Evolutionary conservation across 1,140 invertebrate species (phyloP).

Genomic region (Odontomachus brunneus): DNA sequence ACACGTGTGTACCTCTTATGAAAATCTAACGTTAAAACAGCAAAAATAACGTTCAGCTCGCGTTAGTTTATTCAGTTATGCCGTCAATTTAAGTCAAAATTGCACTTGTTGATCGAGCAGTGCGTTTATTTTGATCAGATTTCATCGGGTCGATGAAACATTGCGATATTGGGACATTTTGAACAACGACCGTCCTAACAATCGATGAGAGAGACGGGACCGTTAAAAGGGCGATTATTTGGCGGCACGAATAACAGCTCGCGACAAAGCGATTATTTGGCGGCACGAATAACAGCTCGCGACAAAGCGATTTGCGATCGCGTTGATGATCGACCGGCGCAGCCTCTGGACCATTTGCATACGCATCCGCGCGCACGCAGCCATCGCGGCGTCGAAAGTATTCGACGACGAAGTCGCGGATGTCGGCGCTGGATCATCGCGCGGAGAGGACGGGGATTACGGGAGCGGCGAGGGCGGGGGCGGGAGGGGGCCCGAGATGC

Average conservation of each 20-base stretch:
- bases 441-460: constrained; percentile 49
- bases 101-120: no score
- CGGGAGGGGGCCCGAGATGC: constrained; percentile 61
- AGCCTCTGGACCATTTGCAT: constrained; percentile 6
- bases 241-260: not conserved
- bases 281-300: not conserved
- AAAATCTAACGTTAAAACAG: no score
- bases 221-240: not conserved
- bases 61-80: no score
- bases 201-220: not conserved
- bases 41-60: no score
- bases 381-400: constrained; percentile 22
- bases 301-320: constrained; percentile 8
- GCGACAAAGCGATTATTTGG: not conserved
- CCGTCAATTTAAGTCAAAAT: no score
- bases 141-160: no score
- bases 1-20: no score
- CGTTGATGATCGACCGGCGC: not conserved
- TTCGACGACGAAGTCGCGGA: constrained; percentile 53
- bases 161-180: no score
- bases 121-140: no score
- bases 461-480: constrained; percentile 27
- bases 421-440: constrained; percentile 37
- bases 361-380: not conserved
- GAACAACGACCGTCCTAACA: not conserved